phyloP scores from a whole-genome alignment of 2,113 vertebrate species.

The Gorilla gorilla region DNA sequence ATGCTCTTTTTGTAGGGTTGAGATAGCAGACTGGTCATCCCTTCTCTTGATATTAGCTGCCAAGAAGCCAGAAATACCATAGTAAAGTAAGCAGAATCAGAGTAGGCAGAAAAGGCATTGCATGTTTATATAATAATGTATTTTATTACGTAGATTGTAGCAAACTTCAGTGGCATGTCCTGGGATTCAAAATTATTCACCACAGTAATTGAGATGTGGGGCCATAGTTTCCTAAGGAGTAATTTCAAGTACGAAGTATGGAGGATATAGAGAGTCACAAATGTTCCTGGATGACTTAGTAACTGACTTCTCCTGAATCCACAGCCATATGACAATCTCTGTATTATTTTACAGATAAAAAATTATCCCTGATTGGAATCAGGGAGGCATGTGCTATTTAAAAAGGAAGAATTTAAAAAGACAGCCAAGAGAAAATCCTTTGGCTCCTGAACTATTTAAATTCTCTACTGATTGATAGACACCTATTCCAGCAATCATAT shows the following conservation, averaged over 20 bases:
- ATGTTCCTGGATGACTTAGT: neutral
- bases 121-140: neutral
- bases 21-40: neutral
- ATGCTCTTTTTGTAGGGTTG: neutral
- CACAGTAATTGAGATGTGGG: neutral
- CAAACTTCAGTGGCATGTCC: neutral
- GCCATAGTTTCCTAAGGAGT: neutral
- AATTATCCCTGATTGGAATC: neutral
- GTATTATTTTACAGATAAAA: neutral
- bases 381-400: neutral
- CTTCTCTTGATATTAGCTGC: neutral
- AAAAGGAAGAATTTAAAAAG: neutral
- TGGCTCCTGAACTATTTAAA: neutral
- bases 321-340: neutral
- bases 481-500: neutral
- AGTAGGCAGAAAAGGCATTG: neutral
- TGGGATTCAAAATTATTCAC: neutral
- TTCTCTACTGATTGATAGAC: neutral
- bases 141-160: neutral
- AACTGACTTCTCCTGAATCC: neutral
- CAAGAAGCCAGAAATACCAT: neutral
- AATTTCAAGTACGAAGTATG: neutral
- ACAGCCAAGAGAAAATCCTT: neutral
- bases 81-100: neutral
- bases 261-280: neutral